Conservation (phyloP, 2,113 vertebrate species). For the Phyllostomus hastatus region DNA sequence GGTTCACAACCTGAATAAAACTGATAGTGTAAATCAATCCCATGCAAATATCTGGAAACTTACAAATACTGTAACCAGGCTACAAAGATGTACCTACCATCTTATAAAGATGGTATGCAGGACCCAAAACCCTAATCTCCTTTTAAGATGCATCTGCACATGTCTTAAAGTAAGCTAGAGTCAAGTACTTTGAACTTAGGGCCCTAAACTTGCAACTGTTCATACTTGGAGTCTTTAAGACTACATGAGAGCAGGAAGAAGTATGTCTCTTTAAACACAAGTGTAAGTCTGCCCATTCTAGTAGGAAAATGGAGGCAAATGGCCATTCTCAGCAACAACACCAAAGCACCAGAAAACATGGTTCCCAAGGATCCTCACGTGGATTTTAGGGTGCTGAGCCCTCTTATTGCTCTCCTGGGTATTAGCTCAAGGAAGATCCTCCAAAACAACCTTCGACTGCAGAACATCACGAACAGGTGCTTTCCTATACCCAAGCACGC, state of each 20-base stretch:
- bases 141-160: background rate
- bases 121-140: background rate
- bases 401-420: background rate
- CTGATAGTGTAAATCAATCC: background rate
- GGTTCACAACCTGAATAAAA: background rate
- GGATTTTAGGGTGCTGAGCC: background rate
- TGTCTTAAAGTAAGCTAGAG: background rate
- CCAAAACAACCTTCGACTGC: background rate
- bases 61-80: background rate
- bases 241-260: background rate
- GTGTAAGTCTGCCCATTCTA: background rate
- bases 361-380: background rate
- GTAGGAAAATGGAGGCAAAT: background rate
- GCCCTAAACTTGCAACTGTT: background rate
- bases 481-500: background rate
- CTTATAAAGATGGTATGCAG: background rate
- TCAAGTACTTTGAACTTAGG: background rate
- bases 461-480: background rate
- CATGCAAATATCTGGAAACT: background rate
- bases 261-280: background rate
- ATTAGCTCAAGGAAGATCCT: background rate
- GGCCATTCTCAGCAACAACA: background rate
- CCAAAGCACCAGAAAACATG: background rate
- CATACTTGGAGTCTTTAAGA: background rate
- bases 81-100: too few species aligned